phyloP scores from a whole-genome alignment of 2,888 invertebrate species.

The Macropis europaea region DNA sequence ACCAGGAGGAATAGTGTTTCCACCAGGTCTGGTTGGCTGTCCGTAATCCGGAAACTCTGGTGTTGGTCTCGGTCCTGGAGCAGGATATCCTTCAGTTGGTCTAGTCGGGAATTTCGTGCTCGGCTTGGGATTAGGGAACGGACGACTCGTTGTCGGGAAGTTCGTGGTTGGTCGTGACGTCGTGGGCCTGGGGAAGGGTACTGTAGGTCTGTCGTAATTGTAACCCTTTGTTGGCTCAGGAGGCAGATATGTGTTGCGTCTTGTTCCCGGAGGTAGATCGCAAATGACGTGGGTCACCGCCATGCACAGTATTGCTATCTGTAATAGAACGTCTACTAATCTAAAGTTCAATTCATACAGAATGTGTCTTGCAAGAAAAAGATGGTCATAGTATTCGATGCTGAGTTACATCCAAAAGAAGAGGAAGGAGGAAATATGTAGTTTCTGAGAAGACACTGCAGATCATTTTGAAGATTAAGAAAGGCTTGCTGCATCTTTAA shows the following conservation, averaged over 20 bases:
- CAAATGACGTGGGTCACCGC: slow-evolving; percentile 76
- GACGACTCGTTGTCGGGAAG: slow-evolving; percentile 49
- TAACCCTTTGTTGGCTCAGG: slow-evolving; percentile 84
- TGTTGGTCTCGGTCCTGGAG: slow-evolving; percentile 70
- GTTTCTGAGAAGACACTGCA: too few species aligned
- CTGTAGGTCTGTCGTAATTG: slow-evolving; percentile 85
- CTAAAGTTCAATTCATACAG: too few species aligned
- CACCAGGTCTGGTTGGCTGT: slow-evolving; percentile 64
- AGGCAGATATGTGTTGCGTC: slow-evolving; percentile 87
- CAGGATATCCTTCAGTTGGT: slow-evolving; percentile 62
- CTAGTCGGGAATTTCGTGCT: slow-evolving; percentile 31
- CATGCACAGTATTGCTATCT: slow-evolving; percentile 51
- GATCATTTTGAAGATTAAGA: too few species aligned
- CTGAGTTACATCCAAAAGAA: too few species aligned
- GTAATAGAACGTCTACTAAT: slow-evolving; percentile 6
- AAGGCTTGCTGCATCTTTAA: too few species aligned
- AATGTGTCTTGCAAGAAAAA: too few species aligned
- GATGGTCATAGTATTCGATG: too few species aligned
- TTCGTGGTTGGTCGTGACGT: slow-evolving; percentile 66
- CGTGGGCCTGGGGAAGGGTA: slow-evolving; percentile 80
- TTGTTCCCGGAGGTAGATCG: slow-evolving; percentile 83
- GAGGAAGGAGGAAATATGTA: too few species aligned
- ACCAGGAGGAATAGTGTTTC: slow-evolving; percentile 65
- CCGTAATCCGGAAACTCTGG: slow-evolving; percentile 72
- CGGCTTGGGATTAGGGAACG: slow-evolving; percentile 5